Evolutionary conservation across 2,113 vertebrate genomes (phyloP), one percentile per base, ranked within the genome.

Genomic region (Bothrops jararaca): DNA sequence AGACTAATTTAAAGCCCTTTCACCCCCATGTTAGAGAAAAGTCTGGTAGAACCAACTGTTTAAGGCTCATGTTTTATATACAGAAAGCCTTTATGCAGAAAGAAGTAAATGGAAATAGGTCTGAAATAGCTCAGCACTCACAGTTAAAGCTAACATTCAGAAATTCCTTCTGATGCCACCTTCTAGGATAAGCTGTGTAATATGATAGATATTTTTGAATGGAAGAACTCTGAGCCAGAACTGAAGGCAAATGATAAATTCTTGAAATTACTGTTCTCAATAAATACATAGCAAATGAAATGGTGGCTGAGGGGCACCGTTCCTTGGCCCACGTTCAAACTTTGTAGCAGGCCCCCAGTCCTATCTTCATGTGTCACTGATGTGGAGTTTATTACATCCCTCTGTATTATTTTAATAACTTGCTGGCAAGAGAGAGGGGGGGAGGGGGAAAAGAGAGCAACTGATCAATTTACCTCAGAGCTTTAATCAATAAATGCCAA

Each of bases 401-500:
- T 90, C 80, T 8, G 92, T 94, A 93, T 95, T 96, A 93, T 94
- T 96, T 95, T 93, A 94, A 93, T 93, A 94, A 92, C 23, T 52
- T 88, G 94, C 93, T 26, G 93, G 89, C 88, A 95, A 91, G 5
- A 42, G 12, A 74, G n/a, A 80, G 34, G 12, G n/a, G 50, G 48
- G n/a, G 26, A 60, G 24, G 26, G 18, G 34, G 34, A 92, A 69
- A 34, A 24, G 26, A 92, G 26, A 90, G 88, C 91, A 56, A 93
- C 91, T 90, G 34, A 91, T 95, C 91, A 94, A 88, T 53, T 13
- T 89, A 0, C 92, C 93, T 53, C 89, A 48, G 89, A 95, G 4
- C 23, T 95, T 91, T 91, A 96, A 92, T 96, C 95, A 95, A 90
- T 95, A 96, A 88, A 26, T 92, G 93, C 90, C 96, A 95, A 80